Base-by-base conservation (phyloP, 2,888 invertebrate genomes). In the Sminthurinus aureus region DNA sequence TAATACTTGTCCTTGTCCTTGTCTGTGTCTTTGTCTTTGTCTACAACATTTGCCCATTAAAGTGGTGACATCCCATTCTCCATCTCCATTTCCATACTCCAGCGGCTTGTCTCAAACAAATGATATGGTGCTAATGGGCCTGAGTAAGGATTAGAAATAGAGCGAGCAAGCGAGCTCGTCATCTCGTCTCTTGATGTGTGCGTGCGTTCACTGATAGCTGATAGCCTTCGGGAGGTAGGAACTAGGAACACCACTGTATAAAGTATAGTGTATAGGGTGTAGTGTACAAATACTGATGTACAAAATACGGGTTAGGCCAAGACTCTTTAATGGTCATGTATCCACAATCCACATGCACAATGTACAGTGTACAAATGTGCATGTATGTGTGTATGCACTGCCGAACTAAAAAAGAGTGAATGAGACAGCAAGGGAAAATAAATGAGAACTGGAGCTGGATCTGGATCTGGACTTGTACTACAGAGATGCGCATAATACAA, bases 31-130 rank as follows among this genome's bases (percentile, higher is more conserved):
- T 50, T 15, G 52, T 77, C 52, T 26, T 71, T 79, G 74, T 77
- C 80, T 77, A 84, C 85, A 85, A 82, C 82, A 84, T 82, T 85
- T 84, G 77, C 50, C 85, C 85, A 85, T 85, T 85, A 85, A 51
- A 85, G 77, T 76, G 71, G 73, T 80, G 71, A 80, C 71, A 80
- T 71, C 69, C 38, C 38, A 38, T 38, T 38, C 38, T 38, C 38
- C 38, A 6, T 38, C n/a, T 38, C 38, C 6, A 1, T 38, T 38
- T 38, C 1, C 38, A 6, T 38, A 38, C 38, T 4, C 38, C 38
- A 82, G 82, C 81, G 82, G 80, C 71, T 82, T 79, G 78, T 82
- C 84, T 82, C 84, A 83, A 83, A 81, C 83, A 79, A 82, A 79
- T 82, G 74, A 76, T 79, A 83, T 76, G 58, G 71, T 66, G 76